Evolutionary conservation across 2,888 invertebrate species (phyloP), one percentile per base, ranked within the genome.

Genomic region (Rhagium mordax): DNA sequence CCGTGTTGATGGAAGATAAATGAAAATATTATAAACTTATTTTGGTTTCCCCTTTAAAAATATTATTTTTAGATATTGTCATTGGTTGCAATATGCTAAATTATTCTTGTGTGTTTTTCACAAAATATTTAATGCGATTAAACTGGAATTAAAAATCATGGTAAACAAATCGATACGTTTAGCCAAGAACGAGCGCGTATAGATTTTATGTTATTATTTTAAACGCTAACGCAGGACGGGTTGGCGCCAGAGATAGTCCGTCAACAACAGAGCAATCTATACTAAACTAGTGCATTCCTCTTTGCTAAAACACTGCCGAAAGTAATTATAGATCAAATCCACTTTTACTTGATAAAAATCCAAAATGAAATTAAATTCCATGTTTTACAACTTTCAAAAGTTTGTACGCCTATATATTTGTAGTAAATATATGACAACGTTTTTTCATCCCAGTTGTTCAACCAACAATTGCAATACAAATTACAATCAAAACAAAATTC

Each of bases 231-330:
- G 21, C 18, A 48, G 51, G 27, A 18, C 15, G 49, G 27, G 27
- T 61, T 64, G 64, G 64, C 64, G 64, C 64, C 64, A 64, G 51
- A 21, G 13, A 21, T 8, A 61, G 49, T 8, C 21, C 61, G 61
- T 47, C 61, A 47, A n/a, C 61, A 48, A 47, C 61, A 48, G n/a
- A 48, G 15, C 18, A 47, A 48, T 41, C 47, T 47, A 24, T 13
- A 16, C 33, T 10, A 33, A 16, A 33, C 18, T 29, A 59, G 33
- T 59, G 18, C 33, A 33, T 33, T 33, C 16, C 33, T 20, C 15
- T 59, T 15, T 59, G 18, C 59, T 16, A 55, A 21, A 55, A 55
- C 13, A 24, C 24, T 3, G 24, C 24, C n/a, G n/a, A n/a, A n/a
- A n/a, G n/a, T n/a, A n/a, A n/a, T n/a, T n/a, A n/a, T n/a, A n/a